Conservation (phyloP, 1,140 invertebrate genomes). For the Hermetia illucens region DNA sequence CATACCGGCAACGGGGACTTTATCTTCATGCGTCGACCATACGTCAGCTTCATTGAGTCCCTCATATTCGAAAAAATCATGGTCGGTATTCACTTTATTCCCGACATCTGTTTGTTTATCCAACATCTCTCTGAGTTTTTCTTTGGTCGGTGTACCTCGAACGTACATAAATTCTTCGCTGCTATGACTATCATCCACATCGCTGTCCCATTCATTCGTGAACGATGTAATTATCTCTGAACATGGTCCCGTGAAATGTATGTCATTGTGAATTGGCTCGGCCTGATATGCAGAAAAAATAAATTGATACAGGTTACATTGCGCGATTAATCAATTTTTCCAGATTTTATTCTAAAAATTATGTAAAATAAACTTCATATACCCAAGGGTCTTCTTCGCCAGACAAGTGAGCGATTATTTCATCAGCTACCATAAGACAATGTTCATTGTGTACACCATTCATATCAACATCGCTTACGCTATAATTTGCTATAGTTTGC, state of each 20-base stretch:
- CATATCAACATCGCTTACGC: not conserved
- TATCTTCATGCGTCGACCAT: not conserved
- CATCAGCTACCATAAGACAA: slow-evolving; percentile 1
- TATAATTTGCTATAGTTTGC: not conserved
- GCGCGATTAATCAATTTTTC: too few species aligned
- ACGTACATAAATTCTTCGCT: slow-evolving; percentile 9
- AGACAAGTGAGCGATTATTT: slow-evolving; percentile 2
- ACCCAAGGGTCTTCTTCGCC: slow-evolving; percentile 8
- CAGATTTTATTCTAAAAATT: too few species aligned
- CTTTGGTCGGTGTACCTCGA: slow-evolving; percentile 1
- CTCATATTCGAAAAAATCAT: too few species aligned
- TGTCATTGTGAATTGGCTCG: not conserved
- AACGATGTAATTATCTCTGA: slow-evolving; percentile 3
- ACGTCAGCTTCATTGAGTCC: not conserved
- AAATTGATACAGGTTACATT: too few species aligned
- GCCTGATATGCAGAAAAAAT: not conserved
- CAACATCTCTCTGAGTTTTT: not conserved
- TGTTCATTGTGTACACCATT: not conserved
- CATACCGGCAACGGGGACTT: not conserved
- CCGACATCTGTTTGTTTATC: not conserved
- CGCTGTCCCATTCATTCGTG: slow-evolving; percentile 7
- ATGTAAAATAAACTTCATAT: not conserved
- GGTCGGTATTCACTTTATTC: too few species aligned
- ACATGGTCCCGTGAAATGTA: slow-evolving; percentile 1
- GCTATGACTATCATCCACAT: slow-evolving; percentile 6